Base-by-base conservation (phyloP, 1,140 invertebrate genomes). In the Drosophila carrolli region DNA sequence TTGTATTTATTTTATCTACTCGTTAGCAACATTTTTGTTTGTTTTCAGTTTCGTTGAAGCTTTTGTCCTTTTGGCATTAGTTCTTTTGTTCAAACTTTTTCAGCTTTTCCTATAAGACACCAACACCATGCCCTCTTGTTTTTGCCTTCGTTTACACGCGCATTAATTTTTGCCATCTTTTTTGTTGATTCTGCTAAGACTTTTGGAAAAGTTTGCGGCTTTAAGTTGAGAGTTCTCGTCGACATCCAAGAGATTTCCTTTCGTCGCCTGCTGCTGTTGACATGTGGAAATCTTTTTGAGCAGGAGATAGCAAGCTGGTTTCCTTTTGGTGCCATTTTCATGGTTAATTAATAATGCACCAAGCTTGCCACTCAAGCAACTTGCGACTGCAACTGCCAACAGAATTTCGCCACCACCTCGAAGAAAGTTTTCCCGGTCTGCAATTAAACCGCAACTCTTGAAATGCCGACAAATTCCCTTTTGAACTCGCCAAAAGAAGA, bases 281-380 rank as follows among this genome's bases (percentile, higher is more conserved):
- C 74, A 73, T 81, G 66, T 81, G 67, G 35, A 59, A 59, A 61
- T 38, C 41, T 55, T 56, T 38, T 35, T 46, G 29, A 32, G 29
- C 19, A 54, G 11, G 11, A 58, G 32, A 59, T 37, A 67, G 29
- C 44, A 23, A 35, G 35, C 11, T n/a, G 32, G 37, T 47, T 54
- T 54, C 43, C 43, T 5, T 44, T 57, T 41, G 57, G 37, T 43
- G 71, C 35, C 40, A 57, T 80, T 80, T 77, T 82, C 78, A 82
- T 78, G 79, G 66, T 67, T 81, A 81, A 81, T 81, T 81, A 81
- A 81, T 81, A 81, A 81, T 81, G 78, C 74, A 81, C 56, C 53
- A 50, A 76, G 73, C 72, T 56, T 68, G 54, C 72, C 53, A 70
- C 57, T 60, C 66, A 38, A 32, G 46, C 48, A 61, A 66, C 51